phyloP scores from a whole-genome alignment of 2,888 invertebrate species.

The Pyrochroa serraticornis region DNA sequence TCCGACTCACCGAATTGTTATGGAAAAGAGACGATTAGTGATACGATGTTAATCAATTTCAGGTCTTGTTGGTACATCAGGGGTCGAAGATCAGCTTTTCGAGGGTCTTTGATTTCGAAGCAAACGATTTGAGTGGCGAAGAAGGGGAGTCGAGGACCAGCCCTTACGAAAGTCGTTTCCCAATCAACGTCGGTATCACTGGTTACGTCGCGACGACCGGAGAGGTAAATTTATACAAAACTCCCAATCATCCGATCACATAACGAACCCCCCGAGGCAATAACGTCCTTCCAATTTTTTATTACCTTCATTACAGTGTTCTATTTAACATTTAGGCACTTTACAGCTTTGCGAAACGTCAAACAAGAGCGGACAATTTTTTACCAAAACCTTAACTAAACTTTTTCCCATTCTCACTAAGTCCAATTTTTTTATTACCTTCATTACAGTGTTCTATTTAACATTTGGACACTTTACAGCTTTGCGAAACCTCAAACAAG shows the following conservation, averaged over 20 bases:
- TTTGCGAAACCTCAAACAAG: no score
- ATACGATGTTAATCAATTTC: constrained; percentile 32
- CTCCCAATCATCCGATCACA: no score
- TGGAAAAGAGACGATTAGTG: not conserved
- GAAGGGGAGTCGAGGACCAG: constrained; percentile 81
- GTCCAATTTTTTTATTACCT: constrained; percentile 1
- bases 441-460: not conserved
- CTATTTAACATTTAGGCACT: no score
- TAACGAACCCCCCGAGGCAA: no score
- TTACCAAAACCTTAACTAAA: no score
- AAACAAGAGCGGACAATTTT: no score
- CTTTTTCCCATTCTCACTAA: no score
- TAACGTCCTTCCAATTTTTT: no score
- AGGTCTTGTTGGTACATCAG: constrained; percentile 89
- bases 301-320: no score
- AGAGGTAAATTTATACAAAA: constrained; percentile 87
- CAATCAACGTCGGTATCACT: constrained; percentile 93
- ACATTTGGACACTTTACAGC: no score
- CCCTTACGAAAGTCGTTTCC: constrained; percentile 91
- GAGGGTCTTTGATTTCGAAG: constrained; percentile 92
- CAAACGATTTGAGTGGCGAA: constrained; percentile 83
- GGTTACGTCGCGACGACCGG: constrained; percentile 95
- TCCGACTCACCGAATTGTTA: not conserved
- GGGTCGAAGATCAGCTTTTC: constrained; percentile 92
- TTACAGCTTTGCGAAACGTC: no score